phyloP scores from a whole-genome alignment of 2,113 vertebrate species.

The Heterotilapia buettikoferi region DNA sequence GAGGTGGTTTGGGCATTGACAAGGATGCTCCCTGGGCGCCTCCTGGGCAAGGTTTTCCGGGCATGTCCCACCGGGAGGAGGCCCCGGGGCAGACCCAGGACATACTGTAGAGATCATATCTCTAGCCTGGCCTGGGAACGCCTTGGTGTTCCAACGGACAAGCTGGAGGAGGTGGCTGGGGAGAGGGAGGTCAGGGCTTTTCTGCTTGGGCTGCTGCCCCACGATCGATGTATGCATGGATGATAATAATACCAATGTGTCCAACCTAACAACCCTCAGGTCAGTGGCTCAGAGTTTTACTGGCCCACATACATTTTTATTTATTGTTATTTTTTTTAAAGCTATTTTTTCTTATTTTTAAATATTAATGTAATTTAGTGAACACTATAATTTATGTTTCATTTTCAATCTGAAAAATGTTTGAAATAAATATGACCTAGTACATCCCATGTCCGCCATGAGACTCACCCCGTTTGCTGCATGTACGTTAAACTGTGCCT shows the following conservation, averaged over 20 bases:
- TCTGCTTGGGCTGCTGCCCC: neutral
- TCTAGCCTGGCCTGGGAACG: neutral
- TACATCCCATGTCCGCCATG: neutral
- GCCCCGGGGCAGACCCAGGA: neutral
- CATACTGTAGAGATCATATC: neutral
- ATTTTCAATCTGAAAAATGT: neutral
- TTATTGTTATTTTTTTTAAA: neutral
- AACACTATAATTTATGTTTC: neutral
- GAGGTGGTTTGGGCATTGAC: neutral
- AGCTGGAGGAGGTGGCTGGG: neutral
- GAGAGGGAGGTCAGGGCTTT: neutral
- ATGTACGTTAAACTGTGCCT: neutral
- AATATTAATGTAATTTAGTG: neutral
- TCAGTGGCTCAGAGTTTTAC: neutral
- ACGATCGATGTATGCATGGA: neutral
- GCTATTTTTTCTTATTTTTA: neutral
- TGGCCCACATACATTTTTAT: neutral
- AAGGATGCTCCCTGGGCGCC: neutral
- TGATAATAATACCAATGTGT: neutral
- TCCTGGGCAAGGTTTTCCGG: rapidly evolving
- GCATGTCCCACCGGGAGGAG: neutral
- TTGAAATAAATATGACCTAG: neutral
- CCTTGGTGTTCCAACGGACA: neutral
- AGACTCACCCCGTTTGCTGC: neutral
- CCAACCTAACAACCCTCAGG: neutral